Evolutionary conservation across 2,888 invertebrate species (phyloP), one percentile per base, ranked within the genome.

Genomic region (Luperina testacea): DNA sequence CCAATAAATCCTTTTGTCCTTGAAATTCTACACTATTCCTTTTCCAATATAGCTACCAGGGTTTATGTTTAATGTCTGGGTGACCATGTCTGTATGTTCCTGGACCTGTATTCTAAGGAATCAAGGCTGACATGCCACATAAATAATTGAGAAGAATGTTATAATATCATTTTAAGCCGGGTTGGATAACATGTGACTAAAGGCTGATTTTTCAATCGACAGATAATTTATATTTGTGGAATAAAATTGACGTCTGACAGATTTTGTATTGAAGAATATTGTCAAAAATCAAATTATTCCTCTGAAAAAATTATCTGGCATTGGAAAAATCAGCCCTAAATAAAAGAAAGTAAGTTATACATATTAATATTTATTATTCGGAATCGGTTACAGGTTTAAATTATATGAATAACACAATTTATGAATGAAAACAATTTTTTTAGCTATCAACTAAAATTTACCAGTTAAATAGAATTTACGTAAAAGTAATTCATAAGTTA

Each of bases 281-380:
- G 32, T 32, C 32, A 32, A 32, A 32, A 32, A 32, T 32, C 32
- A 32, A 32, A 32, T 32, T 32, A 32, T 32, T 32, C 32, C 32
- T 32, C 32, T 32, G 32, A 32, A 32, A 32, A n/a, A n/a, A n/a
- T n/a, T n/a, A n/a, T n/a, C n/a, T n/a, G n/a, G n/a, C n/a, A n/a
- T n/a, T n/a, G n/a, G n/a, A n/a, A n/a, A n/a, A n/a, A n/a, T n/a
- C n/a, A n/a, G n/a, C 32, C 32, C 32, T 32, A 32, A 51, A 70
- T 70, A 53, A 70, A 53, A 53, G 32, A 70, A 70, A 71, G 24
- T 69, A 69, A 5, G n/a, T 53, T 17, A 38, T 38, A 11, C 24
- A 70, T 53, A 38, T 53, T 38, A 38, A 38, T 6, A 38, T 38
- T 70, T 53, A 71, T 71, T 71, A 57, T 71, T 59, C 59, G 11